phyloP scores from a whole-genome alignment of 92 coral and sea anemone species.

The Palythoa caribaeorum region DNA sequence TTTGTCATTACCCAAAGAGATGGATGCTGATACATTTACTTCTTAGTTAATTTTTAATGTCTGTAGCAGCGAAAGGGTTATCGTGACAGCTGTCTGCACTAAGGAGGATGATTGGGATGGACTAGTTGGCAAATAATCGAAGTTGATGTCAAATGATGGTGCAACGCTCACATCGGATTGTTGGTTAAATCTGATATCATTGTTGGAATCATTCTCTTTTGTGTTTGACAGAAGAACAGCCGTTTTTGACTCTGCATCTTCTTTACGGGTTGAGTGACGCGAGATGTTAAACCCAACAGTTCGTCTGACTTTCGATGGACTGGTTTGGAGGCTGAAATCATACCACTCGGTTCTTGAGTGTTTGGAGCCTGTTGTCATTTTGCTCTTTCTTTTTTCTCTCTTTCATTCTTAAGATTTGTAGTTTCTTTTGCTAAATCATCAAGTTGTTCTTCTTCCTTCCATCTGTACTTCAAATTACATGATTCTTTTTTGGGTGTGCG shows the following conservation, averaged over 20 bases:
- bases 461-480: constrained; percentile 46
- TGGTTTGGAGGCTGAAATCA: constrained; percentile 70
- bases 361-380: constrained; percentile 39
- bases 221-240: constrained; percentile 63
- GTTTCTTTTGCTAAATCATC: background rate
- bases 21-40: constrained; percentile 70
- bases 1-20: constrained; percentile 67
- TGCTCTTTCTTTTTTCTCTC: constrained; percentile 1
- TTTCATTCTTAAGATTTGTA: background rate
- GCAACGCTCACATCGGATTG: constrained; percentile 60
- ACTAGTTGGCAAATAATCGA: constrained; percentile 36
- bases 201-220: constrained; percentile 45
- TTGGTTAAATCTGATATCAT: constrained; percentile 62
- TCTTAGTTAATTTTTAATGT: constrained; percentile 63
- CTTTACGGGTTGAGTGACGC: constrained; percentile 53
- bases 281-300: constrained; percentile 63
- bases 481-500: constrained; percentile 32
- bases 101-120: constrained; percentile 46
- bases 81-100: constrained; percentile 50
- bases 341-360: constrained; percentile 49
- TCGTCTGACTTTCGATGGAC: constrained; percentile 65
- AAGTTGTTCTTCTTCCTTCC: constrained; percentile 41
- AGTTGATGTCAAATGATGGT: constrained; percentile 55
- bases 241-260: constrained; percentile 60
- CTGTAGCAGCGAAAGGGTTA: constrained; percentile 60